These are phyloP conservation scores for Drosophila crucigera DNA, from an alignment of 2,888 invertebrate genomes.

Conservation along the genomic window DNA sequence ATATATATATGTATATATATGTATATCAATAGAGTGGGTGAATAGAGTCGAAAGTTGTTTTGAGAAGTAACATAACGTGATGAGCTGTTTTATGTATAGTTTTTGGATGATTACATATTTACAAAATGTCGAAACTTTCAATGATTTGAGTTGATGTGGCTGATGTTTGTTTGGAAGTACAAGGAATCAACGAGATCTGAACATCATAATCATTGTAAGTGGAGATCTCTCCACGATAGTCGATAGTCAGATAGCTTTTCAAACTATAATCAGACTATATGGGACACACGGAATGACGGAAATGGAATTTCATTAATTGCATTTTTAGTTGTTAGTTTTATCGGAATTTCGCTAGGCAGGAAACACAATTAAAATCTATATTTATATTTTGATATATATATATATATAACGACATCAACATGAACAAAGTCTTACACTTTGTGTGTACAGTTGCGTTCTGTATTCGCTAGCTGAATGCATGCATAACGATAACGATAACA, in stretches of 20 bases:
- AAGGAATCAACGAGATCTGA: constrained; percentile 4
- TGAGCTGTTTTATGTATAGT: constrained; percentile 6
- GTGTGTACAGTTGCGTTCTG: constrained; percentile 41
- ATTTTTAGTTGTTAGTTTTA: background rate
- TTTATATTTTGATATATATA: background rate
- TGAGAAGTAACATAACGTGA: constrained; percentile 1
- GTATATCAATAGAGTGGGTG: background rate
- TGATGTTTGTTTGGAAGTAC: constrained; percentile 3
- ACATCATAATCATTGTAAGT: background rate
- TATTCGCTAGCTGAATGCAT: constrained; percentile 48
- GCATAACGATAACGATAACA: constrained; percentile 35
- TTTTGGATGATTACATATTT: constrained; percentile 7
- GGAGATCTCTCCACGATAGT: background rate
- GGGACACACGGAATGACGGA: constrained; percentile 14
- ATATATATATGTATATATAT: background rate
- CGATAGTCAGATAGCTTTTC: background rate
- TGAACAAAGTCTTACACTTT: constrained; percentile 40
- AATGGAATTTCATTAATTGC: constrained; percentile 3
- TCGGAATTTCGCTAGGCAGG: constrained; percentile 18
- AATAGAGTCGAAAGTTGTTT: background rate
- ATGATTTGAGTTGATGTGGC: constrained; percentile 16
- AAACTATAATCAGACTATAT: constrained; percentile 4
- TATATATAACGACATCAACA: background rate
- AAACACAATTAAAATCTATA: constrained; percentile 31
- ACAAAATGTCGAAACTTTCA: constrained; percentile 12